Evolutionary conservation across 2,113 vertebrate species (phyloP), one percentile per base, ranked within the genome.

Genomic region (Rissa tridactyla): DNA sequence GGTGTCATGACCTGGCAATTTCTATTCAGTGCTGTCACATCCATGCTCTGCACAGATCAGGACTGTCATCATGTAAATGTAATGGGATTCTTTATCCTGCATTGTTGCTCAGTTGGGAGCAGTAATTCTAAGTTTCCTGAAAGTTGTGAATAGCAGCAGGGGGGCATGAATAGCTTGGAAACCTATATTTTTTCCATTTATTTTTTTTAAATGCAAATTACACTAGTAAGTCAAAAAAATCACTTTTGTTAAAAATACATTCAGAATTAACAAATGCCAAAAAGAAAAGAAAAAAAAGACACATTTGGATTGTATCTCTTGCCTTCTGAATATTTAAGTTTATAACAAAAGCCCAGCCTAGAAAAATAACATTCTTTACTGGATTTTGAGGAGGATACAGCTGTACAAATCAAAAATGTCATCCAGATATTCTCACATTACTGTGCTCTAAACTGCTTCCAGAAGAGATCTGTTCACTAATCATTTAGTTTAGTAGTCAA

Each of bases 201-300:
- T 98, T 98, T 94, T 98, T 98, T 98, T 97, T 34, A 96, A 98
- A 98, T 98, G 98, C 98, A 98, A 98, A 98, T 98, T 98, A 98
- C 98, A 98, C 98, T 98, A 98, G 97, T 98, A 98, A 98, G 98
- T 98, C 97, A 94, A 98, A 98, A 98, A 98, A 98, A 98, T 98
- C 98, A 98, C 98, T 98, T 98, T 94, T 97, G 98, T 98, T 98
- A 98, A 98, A 98, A 98, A 98, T 98, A 98, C 98, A 98, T 98
- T 98, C 98, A 98, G 97, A 98, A 98, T 98, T 98, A 98, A 98
- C 97, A 98, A 98, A 98, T 94, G 97, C 95, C 93, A 97, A 98
- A 97, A 94, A 95, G 80, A 94, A 97, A 97, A 81, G 70, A 82
- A 92, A 95, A 94, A 92, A 78, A 94, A 38, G 89, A 97, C 96